Evolutionary conservation across 2,797 vertebrate species (phyloP).

Genomic region (Xyrichtys novacula): DNA sequence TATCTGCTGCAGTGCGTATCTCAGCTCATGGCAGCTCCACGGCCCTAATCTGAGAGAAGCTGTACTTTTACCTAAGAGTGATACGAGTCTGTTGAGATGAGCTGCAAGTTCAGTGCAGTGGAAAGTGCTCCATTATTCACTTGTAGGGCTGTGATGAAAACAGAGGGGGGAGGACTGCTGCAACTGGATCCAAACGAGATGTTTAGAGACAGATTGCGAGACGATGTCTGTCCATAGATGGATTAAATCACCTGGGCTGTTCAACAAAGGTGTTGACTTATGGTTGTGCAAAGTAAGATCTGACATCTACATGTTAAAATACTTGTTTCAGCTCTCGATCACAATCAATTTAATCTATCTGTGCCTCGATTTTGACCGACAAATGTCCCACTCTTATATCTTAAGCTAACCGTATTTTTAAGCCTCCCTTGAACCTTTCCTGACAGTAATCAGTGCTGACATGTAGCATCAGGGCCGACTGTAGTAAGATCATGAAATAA

Average conservation of each 20-base stretch:
- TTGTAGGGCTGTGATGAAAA: constrained; percentile 10
- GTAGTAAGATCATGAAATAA: constrained; percentile 62
- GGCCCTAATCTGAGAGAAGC: constrained; percentile 26
- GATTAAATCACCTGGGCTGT: no score
- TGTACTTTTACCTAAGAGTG: constrained; percentile 26
- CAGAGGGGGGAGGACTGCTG: background rate
- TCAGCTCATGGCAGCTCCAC: constrained; percentile 17
- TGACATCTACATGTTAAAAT: no score
- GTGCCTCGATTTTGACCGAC: background rate
- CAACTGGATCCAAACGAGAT: background rate
- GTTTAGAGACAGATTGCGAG: constrained; percentile 1
- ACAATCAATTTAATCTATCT: constrained; percentile 8
- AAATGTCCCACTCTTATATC: constrained; percentile 20
- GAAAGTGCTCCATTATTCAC: constrained; percentile 30
- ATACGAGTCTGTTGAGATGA: constrained; percentile 12
- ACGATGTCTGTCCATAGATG: no score
- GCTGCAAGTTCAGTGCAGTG: constrained; percentile 1
- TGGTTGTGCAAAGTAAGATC: no score
- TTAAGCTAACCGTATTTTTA: constrained; percentile 17
- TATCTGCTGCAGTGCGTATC: constrained; percentile 50
- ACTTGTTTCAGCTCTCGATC: background rate
- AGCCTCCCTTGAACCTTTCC: constrained; percentile 22
- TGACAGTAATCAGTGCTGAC: constrained; percentile 44
- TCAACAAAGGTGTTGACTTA: no score
- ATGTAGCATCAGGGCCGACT: constrained; percentile 24